Evolutionary conservation across 2,888 invertebrate genomes (phyloP), one percentile per base, ranked within the genome.

Genomic region (Erannis defoliaria): DNA sequence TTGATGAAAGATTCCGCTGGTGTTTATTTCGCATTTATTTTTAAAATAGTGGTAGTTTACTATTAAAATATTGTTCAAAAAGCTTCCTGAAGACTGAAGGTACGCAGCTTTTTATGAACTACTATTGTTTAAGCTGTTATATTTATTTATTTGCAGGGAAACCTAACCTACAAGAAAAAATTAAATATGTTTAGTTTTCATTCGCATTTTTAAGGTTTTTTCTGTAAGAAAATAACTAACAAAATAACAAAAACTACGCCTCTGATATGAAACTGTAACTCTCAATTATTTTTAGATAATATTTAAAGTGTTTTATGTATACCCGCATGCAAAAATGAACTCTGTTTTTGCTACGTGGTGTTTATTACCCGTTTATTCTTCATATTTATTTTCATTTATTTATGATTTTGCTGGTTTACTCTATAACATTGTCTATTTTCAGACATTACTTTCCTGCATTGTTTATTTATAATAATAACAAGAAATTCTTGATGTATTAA

Each of bases 21-120:
- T 90, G 90, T 91, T 92, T 91, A 89, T 85, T 77, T 89, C 77
- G 76, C 77, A 78, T 82, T 81, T 80, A 82, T 85, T 88, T 82
- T 76, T 85, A 86, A 86, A 86, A 81, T 85, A 80, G 90, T 89
- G 89, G 70, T 88, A 89, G 87, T 89, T 89, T 90, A 87, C 85
- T 85, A 89, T 89, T 91, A 89, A 75, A 76, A 76, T 79, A 81
- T 31, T 53, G 75, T 71, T 73, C 72, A 75, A 38, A 78, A 72
- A 75, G 67, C 74, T 73, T 74, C 72, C 73, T 71, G 71, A 68
- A 78, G 66, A 79, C 68, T 70, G 57, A 74, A 74, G 82, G 89
- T 88, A 72, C 82, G 88, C 84, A 58, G 23, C 59, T 66, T 56
- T 51, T 69, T 43, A 46, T 31, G 16, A 37, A 46, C 6, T 37